Evolutionary conservation across 2,888 invertebrate species (phyloP).

Genomic region (Leptinotarsa rubiginosa): DNA sequence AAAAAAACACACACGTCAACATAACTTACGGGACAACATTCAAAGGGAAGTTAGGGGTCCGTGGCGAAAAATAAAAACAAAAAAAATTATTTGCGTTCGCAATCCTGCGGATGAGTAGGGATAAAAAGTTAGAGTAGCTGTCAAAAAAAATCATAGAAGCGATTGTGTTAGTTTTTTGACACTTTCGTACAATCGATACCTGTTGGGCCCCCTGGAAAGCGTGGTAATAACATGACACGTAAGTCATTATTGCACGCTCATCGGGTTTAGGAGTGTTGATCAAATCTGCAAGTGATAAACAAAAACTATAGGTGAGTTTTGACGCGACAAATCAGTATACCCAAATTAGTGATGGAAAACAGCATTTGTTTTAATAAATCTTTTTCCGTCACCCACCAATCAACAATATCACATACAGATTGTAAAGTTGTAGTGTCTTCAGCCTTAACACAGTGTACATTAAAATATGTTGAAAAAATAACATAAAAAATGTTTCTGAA

Average conservation of each 20-base stretch:
- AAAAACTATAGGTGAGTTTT: background rate
- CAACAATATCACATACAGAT: too few relatives aligned
- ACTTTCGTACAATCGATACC: constrained; percentile 71
- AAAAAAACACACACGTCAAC: constrained; percentile 36
- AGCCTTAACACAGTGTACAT: too few relatives aligned
- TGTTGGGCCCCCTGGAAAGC: constrained; percentile 99
- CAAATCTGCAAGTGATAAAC: constrained; percentile 81
- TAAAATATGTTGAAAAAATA: too few relatives aligned
- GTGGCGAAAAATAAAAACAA: constrained; percentile 42
- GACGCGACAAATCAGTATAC: background rate
- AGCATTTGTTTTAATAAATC: too few relatives aligned
- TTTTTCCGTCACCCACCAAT: too few relatives aligned
- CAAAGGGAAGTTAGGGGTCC: constrained; percentile 22
- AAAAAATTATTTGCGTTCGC: constrained; percentile 24
- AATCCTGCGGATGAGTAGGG: background rate
- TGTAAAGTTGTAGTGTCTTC: too few relatives aligned
- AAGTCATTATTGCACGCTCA: constrained; percentile 99
- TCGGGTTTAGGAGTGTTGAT: constrained; percentile 99
- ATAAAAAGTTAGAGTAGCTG: constrained; percentile 14
- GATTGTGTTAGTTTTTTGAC: constrained; percentile 41
- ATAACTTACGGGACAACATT: constrained; percentile 21
- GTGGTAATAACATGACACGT: constrained; percentile 99
- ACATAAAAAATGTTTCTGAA: too few relatives aligned
- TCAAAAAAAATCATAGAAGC: background rate
- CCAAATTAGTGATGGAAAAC: background rate